Base-by-base conservation (phyloP, 2,888 invertebrate genomes). In the Drosophila subsilvestris region DNA sequence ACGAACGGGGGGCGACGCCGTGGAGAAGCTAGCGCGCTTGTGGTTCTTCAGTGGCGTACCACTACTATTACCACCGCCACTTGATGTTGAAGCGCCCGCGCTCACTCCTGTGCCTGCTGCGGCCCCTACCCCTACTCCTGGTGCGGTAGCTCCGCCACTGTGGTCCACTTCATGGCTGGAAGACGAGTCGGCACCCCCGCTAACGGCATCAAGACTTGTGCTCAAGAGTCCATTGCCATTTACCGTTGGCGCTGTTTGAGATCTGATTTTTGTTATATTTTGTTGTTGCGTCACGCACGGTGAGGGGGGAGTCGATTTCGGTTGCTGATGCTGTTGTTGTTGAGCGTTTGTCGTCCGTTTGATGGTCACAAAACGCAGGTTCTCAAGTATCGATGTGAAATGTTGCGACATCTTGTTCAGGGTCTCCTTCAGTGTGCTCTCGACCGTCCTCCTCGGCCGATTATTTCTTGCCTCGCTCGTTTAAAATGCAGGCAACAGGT, bases 341-440 rank as follows among this genome's bases (percentile, higher is more conserved):
- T 78, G 90, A 53, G 81, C 72, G 76, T 75, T 78, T 78, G 88
- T 70, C 63, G 84, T 76, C 54, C 88, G 75, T 67, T 90, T 91
- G 69, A 84, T 89, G 69, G 89, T 74, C 78, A 90, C 90, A 80
- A 92, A 87, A 58, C 90, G 90, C 80, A 92, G 84, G 76, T 92
- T 92, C 77, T 91, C 91, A 58, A 92, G 74, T 89, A 92, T 91
- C 80, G 92, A 90, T 68, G 90, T 87, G 74, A 92, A 91, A 75
- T 92, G 91, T 76, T 91, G 91, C 77, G 91, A 91, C 91, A 91
- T 91, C 81, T 89, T 91, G 86, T 68, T 47, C 59, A 47, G 59
- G 58, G 51, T 44, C 67, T 47, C 61, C 20, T 18, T 37, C n/a
- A 5, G 37, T 12, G 53, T 61, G 37, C 42, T 55, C 65, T 54